These are phyloP conservation scores for Xestia rhomboidea DNA, from an alignment of 2,888 invertebrate species.

Conservation along the genomic window DNA sequence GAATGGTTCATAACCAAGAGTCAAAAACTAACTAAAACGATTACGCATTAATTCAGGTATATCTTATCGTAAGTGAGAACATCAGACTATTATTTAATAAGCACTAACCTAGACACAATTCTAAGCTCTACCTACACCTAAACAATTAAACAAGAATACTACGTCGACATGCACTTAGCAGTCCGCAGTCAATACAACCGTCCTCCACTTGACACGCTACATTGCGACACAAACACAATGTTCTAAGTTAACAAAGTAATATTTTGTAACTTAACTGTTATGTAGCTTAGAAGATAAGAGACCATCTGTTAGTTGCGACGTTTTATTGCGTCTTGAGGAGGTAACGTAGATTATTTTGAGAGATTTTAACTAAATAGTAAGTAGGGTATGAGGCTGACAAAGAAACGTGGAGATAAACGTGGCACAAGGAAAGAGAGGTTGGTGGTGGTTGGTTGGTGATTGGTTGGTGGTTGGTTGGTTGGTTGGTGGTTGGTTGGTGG, in stretches of 20 bases:
- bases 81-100: background rate
- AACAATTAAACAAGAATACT: background rate
- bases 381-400: background rate
- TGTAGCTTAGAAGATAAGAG: constrained; percentile 26
- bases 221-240: constrained; percentile 41
- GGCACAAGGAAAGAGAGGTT: background rate
- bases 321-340: constrained; percentile 16
- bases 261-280: constrained; percentile 40
- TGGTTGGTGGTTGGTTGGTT: no score
- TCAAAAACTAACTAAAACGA: background rate
- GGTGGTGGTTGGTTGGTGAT: no score
- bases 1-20: background rate
- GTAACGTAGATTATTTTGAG: background rate
- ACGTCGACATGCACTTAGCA: constrained; percentile 20
- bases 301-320: constrained; percentile 30
- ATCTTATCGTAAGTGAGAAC: background rate
- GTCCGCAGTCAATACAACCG: constrained; percentile 31
- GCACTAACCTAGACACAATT: constrained; percentile 15
- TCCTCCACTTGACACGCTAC: constrained; percentile 21
- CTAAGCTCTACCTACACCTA: background rate
- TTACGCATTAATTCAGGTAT: background rate
- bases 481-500: no score
- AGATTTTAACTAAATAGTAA: background rate
- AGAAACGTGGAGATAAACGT: no score
- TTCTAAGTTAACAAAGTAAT: constrained; percentile 31